A percentile compares a stretch with the other conserved stretches of the same genome.
These are phyloP conservation scores for Zaprionus nigranus DNA, from an alignment of 1,140 invertebrate genomes.

Conservation along the genomic window DNA sequence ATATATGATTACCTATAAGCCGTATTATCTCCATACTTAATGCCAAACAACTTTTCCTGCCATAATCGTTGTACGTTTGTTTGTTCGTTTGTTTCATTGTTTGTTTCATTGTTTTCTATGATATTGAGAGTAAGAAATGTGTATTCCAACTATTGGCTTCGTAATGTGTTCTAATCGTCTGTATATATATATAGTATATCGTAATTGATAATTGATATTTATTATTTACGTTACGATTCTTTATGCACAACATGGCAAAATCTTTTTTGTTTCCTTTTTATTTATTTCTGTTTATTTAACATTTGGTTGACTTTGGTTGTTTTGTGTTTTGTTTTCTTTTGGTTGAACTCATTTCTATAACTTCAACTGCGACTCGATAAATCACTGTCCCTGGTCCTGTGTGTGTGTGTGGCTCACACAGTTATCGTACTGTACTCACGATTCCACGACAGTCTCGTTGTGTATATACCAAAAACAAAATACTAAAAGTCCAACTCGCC, in stretches of 20 bases:
- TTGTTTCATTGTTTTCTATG: slow-evolving; percentile 56
- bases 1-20: slow-evolving; percentile 38
- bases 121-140: slow-evolving; percentile 71
- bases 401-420: slow-evolving; percentile 19
- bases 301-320: neutral
- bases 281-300: neutral
- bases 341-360: slow-evolving; percentile 31
- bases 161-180: slow-evolving; percentile 71
- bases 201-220: slow-evolving; percentile 20
- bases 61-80: slow-evolving; percentile 76
- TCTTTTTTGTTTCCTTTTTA: slow-evolving; percentile 6
- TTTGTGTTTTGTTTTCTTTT: slow-evolving; percentile 9
- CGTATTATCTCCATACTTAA: slow-evolving; percentile 34
- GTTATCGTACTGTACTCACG: slow-evolving; percentile 24
- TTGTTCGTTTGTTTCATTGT: slow-evolving; percentile 70
- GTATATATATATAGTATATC: slow-evolving; percentile 45
- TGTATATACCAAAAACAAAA: slow-evolving; percentile 34
- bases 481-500: slow-evolving; percentile 40
- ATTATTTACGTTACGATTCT: slow-evolving; percentile 18
- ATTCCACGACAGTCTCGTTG: slow-evolving; percentile 32
- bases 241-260: slow-evolving; percentile 3
- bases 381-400: slow-evolving; percentile 42
- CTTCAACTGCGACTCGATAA: slow-evolving; percentile 26
- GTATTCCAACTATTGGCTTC: slow-evolving; percentile 76
- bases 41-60: slow-evolving; percentile 52